phyloP scores from a whole-genome alignment of 2,888 invertebrate genomes.

The Fragum whitleyi region DNA sequence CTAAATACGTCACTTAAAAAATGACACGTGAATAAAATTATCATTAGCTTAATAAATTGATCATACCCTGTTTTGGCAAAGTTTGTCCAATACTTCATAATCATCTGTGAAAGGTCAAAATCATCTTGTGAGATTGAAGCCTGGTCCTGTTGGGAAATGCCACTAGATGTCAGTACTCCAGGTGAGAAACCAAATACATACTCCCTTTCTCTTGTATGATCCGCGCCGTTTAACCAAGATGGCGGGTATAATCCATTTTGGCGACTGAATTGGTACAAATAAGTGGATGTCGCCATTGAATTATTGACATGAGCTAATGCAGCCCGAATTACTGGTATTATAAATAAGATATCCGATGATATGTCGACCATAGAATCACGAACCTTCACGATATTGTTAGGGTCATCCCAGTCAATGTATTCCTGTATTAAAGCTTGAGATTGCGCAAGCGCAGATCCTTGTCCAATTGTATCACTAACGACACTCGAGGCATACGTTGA shows the following conservation, averaged over 20 bases:
- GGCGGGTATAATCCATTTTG: slow-evolving; percentile 64
- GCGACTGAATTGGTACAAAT: slow-evolving; percentile 72
- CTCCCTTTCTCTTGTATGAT: slow-evolving; percentile 80
- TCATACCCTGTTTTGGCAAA: slow-evolving; percentile 98
- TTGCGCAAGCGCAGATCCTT: background rate
- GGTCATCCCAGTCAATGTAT: slow-evolving; percentile 38
- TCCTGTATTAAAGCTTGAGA: slow-evolving; percentile 40
- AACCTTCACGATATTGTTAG: slow-evolving; percentile 89
- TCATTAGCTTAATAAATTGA: too few species aligned
- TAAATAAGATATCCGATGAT: slow-evolving; percentile 97
- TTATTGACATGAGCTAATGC: slow-evolving; percentile 25
- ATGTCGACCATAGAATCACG: slow-evolving; percentile 95
- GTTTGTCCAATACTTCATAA: slow-evolving; percentile 98
- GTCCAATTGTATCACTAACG: background rate
- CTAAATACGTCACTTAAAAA: too few species aligned
- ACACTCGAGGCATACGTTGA: slow-evolving; percentile 20
- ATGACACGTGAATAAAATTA: too few species aligned
- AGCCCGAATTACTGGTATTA: slow-evolving; percentile 93
- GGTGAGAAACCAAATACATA: slow-evolving; percentile 75
- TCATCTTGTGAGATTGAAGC: slow-evolving; percentile 92
- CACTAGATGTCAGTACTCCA: slow-evolving; percentile 32
- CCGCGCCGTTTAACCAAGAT: slow-evolving; percentile 77
- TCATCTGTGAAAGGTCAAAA: slow-evolving; percentile 91
- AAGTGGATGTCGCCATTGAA: slow-evolving; percentile 87
- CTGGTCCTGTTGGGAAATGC: slow-evolving; percentile 82